Base-by-base conservation (phyloP, 2,797 vertebrate genomes). In the Dromococcyx pavoninus region DNA sequence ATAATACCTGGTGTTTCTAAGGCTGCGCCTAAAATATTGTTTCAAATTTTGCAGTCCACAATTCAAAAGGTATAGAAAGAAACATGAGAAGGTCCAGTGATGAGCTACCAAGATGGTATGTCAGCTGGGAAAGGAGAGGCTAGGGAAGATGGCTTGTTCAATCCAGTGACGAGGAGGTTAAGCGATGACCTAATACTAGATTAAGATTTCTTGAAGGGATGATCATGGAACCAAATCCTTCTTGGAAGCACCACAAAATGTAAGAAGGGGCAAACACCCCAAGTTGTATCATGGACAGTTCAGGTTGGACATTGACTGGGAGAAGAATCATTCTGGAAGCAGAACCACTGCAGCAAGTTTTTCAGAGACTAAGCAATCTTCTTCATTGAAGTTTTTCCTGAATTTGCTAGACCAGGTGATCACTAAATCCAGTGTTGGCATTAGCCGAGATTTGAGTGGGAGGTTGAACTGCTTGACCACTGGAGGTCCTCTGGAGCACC, bases 121-220 rank as follows among this genome's bases (percentile, higher is more conserved):
- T 56, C 8, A 80, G 8, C 12, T 58, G 32, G 25, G 11, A 83
- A 69, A 19, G 5, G 5, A 62, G n/a, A 71, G 15, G 4, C 8
- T 50, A 53, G 83, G 33, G 28, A 54, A n/a, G 5, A n/a, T 1
- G 7, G 3, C 9, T 86, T 73, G 11, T 69, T 76, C 41, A 27
- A 2, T 54, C 33, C 73, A 18, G 7, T 46, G 46, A 44, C 54
- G 27, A 33, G 15, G 3, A 50, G 18, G 5, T 19, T 79, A 73
- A 72, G 9, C 0, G 0, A 30, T 86, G 54, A 53, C 7, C 3
- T 73, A 73, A 48, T 23, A 69, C 13, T 54, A 83, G 9, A 0
- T 32, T 37, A 62, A 46, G 27, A 32, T 5, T 44, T 43, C 41
- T 48, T 76, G 35, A 70, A 72, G 19, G 7, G 35, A 69, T 53